phyloP scores from a whole-genome alignment of 2,888 invertebrate species.

The Invenusta paracnida region DNA sequence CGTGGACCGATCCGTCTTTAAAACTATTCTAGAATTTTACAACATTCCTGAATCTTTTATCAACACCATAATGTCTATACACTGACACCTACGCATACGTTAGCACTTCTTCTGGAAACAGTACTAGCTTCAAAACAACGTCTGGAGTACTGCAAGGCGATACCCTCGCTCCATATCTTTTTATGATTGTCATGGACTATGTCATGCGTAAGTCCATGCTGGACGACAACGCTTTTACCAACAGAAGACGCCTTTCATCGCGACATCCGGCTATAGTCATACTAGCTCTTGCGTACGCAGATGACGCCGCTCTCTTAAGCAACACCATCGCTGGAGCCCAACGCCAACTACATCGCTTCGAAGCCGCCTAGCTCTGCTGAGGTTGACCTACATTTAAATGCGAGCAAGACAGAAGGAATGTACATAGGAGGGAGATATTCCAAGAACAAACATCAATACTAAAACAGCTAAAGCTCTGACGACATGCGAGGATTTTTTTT shows the following conservation, averaged over 20 bases:
- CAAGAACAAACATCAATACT: background rate
- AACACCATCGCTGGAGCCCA: background rate
- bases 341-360: background rate
- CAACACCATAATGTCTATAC: slow-evolving; percentile 9
- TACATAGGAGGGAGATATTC: background rate
- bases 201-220: slow-evolving; percentile 5
- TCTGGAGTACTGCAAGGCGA: slow-evolving; percentile 4
- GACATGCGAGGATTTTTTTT: background rate
- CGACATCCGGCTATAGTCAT: slow-evolving; percentile 1
- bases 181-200: background rate
- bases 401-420: background rate
- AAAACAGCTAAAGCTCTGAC: background rate
- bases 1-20: background rate
- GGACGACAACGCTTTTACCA: background rate
- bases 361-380: slow-evolving; percentile 8
- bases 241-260: slow-evolving; percentile 20
- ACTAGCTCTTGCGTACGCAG: background rate
- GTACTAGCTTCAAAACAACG: background rate
- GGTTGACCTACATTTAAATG: slow-evolving; percentile 6
- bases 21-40: background rate
- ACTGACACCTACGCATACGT: slow-evolving; percentile 12
- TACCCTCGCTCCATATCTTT: slow-evolving; percentile 1
- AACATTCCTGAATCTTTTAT: background rate
- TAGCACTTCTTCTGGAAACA: background rate
- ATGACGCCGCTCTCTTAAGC: slow-evolving; percentile 18